Percentiles rank a stretch among this genome's conserved stretches.
phyloP scores from a whole-genome alignment of 2,113 vertebrate species.

The Brachionichthys hirsutus region DNA sequence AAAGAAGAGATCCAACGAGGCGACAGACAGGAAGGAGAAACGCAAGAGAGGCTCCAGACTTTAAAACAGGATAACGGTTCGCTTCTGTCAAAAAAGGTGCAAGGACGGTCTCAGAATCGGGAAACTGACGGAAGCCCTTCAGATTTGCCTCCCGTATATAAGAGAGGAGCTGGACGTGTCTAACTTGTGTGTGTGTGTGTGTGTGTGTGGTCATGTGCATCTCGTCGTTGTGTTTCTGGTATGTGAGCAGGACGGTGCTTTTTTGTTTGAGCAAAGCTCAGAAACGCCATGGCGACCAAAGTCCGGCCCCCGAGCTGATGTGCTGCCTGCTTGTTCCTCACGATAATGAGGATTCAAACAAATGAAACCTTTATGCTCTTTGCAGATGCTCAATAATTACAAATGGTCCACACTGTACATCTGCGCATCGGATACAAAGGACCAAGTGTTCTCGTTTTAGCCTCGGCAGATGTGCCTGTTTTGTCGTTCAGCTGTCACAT shows the following conservation, averaged over 20 bases:
- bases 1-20: slow-evolving; percentile 7
- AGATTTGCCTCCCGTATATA: no score
- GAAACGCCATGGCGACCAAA: slow-evolving; percentile 12
- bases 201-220: neutral
- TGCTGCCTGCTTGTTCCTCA: no score
- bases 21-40: slow-evolving; percentile 14
- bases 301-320: no score
- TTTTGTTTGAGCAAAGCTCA: slow-evolving; percentile 62
- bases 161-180: neutral
- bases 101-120: slow-evolving; percentile 1
- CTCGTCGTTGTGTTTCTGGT: slow-evolving; percentile 25
- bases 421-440: slow-evolving; percentile 26
- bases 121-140: no score
- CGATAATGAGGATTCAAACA: no score
- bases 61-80: no score
- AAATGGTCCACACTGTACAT: neutral
- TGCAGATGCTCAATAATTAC: neutral
- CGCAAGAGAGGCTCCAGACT: no score
- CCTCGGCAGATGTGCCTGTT: slow-evolving; percentile 60
- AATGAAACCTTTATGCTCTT: no score
- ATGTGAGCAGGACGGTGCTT: slow-evolving; percentile 40
- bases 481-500: slow-evolving; percentile 74
- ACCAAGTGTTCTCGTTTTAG: slow-evolving; percentile 55
- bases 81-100: neutral
- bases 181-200: neutral